These are phyloP conservation scores for Listronotus oregonensis DNA, from an alignment of 1,140 invertebrate genomes.

Conservation along the genomic window DNA sequence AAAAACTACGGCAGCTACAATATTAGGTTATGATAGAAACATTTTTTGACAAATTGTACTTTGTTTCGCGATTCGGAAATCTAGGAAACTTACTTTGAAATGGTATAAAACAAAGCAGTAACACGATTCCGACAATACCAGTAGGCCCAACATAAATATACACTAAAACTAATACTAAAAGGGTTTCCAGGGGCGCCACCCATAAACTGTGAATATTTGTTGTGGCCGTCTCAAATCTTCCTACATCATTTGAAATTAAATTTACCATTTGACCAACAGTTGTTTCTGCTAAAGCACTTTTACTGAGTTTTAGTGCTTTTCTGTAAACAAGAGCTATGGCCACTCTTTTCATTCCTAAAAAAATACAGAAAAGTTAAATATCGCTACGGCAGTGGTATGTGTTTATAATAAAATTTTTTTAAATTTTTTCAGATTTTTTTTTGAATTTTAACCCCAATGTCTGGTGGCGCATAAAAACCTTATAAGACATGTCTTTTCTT, in stretches of 20 bases:
- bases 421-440: no score
- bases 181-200: conserved; percentile 76
- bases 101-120: conserved; percentile 82
- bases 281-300: conserved; percentile 74
- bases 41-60: no score
- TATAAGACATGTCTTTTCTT: no score
- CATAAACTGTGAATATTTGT: conserved; percentile 70
- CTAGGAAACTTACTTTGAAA: conserved; percentile 77
- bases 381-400: no score
- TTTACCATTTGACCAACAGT: conserved; percentile 86
- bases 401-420: no score
- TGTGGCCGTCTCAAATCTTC: conserved; percentile 69
- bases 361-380: conserved; percentile 58
- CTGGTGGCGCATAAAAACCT: no score
- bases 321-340: conserved; percentile 81
- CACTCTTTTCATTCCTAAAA: conserved; percentile 81
- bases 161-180: conserved; percentile 75
- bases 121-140: conserved; percentile 75
- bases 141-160: conserved; percentile 73
- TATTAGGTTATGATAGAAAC: no score
- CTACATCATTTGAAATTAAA: conserved; percentile 82
- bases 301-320: conserved; percentile 74
- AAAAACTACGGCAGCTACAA: no score
- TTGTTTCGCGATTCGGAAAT: no score
- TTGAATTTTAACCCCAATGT: no score